Evolutionary conservation across 64 coral and sea anemone genomes (phyloP).

Genomic region (Montipora cactus): DNA sequence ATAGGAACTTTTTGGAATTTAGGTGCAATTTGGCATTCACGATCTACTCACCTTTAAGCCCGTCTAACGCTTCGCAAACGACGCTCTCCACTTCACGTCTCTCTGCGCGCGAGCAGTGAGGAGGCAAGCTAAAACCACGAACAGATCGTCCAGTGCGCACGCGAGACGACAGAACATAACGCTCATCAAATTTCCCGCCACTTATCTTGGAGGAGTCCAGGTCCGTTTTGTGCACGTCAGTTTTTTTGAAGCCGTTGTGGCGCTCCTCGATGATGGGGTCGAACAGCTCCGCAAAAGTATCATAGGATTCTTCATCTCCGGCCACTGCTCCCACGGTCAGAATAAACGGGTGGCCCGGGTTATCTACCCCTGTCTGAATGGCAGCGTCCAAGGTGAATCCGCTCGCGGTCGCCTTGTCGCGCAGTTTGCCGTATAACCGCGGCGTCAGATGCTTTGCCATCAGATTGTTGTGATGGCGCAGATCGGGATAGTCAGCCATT

Average conservation of each 20-base stretch:
- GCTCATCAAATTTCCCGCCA: slow-evolving; percentile 95
- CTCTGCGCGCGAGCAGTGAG: slow-evolving; percentile 91
- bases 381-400: slow-evolving; percentile 89
- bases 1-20: no score
- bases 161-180: slow-evolving; percentile 93
- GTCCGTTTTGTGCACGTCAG: slow-evolving; percentile 81
- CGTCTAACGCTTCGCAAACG: slow-evolving; percentile 91
- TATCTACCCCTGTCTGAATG: slow-evolving; percentile 95
- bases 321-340: slow-evolving; percentile 87
- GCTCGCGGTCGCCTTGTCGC: slow-evolving; percentile 66
- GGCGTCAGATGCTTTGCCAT: slow-evolving; percentile 95
- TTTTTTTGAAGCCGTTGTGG: slow-evolving; percentile 90
- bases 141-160: slow-evolving; percentile 95
- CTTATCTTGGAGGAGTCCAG: slow-evolving; percentile 79
- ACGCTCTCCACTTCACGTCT: slow-evolving; percentile 90
- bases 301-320: slow-evolving; percentile 97
- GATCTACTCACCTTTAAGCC: slow-evolving; percentile 66
- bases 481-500: slow-evolving; percentile 93
- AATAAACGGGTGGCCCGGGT: slow-evolving; percentile 97
- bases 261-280: slow-evolving; percentile 96
- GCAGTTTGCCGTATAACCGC: slow-evolving; percentile 88
- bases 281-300: slow-evolving; percentile 89
- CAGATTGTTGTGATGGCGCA: slow-evolving; percentile 86
- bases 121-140: slow-evolving; percentile 92
- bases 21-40: no score